Evolutionary conservation across 1,140 invertebrate genomes (phyloP).

Genomic region (Drosophila suzukii): DNA sequence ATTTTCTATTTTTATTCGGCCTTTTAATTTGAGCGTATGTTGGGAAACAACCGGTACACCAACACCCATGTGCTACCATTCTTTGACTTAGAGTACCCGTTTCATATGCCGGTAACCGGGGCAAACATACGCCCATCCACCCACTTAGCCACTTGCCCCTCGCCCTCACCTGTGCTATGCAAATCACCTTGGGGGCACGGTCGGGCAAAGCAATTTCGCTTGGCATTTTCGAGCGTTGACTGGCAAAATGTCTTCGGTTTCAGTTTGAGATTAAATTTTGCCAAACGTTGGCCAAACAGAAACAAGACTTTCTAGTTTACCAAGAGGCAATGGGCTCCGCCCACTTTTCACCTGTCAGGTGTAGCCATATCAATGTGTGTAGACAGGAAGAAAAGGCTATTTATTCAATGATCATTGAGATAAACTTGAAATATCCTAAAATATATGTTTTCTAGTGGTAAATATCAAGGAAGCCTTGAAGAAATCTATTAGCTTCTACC

Average conservation of each 20-base stretch:
- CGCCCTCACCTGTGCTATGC: constrained; percentile 38
- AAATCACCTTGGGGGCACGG: constrained; percentile 67
- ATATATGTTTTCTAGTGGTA: too few relatives aligned
- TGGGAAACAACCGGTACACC: not conserved
- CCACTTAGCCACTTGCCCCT: constrained; percentile 5
- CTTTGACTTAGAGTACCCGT: constrained; percentile 5
- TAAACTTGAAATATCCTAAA: not conserved
- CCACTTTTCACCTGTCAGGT: constrained; percentile 5
- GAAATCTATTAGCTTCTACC: too few relatives aligned
- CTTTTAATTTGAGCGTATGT: constrained; percentile 25
- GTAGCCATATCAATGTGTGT: constrained; percentile 4
- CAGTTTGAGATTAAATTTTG: constrained; percentile 80
- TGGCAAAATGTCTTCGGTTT: constrained; percentile 73
- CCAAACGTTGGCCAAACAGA: constrained; percentile 64
- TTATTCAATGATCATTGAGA: not conserved
- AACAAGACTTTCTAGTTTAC: constrained; percentile 63
- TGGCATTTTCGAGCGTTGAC: constrained; percentile 47
- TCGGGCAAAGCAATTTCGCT: constrained; percentile 71
- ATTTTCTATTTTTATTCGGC: constrained; percentile 32
- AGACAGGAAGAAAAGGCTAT: not conserved
- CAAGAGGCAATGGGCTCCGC: constrained; percentile 32
- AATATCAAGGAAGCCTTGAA: too few relatives aligned
- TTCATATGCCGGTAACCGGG: not conserved
- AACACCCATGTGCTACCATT: not conserved
- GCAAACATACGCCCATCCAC: not conserved